Conservation (phyloP, 1,140 invertebrate genomes). For the Pseudomyrmex flavicornis region DNA sequence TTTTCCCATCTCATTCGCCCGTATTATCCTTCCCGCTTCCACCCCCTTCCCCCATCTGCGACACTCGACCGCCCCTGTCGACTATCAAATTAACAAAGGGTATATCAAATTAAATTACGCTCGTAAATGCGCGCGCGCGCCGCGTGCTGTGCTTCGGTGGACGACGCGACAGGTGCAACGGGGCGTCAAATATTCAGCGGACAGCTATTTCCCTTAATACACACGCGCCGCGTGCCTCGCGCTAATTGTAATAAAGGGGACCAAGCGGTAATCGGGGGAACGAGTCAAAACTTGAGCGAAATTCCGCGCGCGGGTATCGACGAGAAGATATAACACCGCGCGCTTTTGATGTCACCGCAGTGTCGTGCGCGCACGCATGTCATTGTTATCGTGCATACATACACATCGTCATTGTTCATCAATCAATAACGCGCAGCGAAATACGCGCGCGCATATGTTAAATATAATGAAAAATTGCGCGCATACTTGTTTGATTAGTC, state of each 20-base stretch:
- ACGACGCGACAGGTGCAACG: constrained; percentile 50
- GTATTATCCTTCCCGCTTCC: constrained; percentile 6
- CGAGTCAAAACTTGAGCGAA: constrained; percentile 49
- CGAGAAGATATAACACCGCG: constrained; percentile 26
- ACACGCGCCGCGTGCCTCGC: constrained; percentile 25
- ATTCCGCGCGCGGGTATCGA: constrained; percentile 33
- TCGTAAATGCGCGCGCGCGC: constrained; percentile 44
- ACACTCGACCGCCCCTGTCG: constrained; percentile 14
- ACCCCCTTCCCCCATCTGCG: neutral
- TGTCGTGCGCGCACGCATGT: neutral
- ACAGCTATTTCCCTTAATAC: constrained; percentile 54
- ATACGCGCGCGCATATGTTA: constrained; percentile 12
- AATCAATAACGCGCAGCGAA: constrained; percentile 17
- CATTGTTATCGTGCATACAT: neutral
- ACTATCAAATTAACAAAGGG: constrained; percentile 77
- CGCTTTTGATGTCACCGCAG: neutral
- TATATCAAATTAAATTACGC: constrained; percentile 79
- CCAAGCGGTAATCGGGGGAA: constrained; percentile 36
- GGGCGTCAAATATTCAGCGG: constrained; percentile 72
- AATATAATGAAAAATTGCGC: constrained; percentile 58
- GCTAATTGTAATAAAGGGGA: constrained; percentile 59
- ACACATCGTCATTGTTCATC: constrained; percentile 31
- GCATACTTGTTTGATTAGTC: constrained; percentile 52
- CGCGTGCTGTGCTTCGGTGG: constrained; percentile 43
- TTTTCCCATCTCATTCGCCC: constrained; percentile 61